Evolutionary conservation across 2,888 invertebrate species (phyloP), one percentile per base, ranked within the genome.

Genomic region (Blastobasis lacticolella): DNA sequence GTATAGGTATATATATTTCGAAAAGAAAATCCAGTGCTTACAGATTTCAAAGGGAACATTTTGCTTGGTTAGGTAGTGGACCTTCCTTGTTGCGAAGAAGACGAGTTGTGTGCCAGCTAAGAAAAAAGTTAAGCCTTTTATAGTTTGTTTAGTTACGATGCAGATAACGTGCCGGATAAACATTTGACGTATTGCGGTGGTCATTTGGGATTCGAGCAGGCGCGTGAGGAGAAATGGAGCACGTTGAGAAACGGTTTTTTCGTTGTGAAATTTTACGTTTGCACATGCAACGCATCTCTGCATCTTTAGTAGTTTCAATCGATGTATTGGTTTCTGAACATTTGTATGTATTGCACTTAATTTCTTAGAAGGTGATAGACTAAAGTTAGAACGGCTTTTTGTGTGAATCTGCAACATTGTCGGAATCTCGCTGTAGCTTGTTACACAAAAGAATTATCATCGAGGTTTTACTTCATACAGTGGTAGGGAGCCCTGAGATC

Each of bases 21-120:
- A 23, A 3, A 23, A 23, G 23, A 23, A 23, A 23, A 40, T 9
- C 9, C 9, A 4, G 10, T 42, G 63, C 87, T 83, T 72, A 88
- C 88, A 86, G 83, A 83, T 86, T 86, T 85, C 57, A 85, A 78
- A 73, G 85, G 80, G 72, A 81, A 81, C 88, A 88, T 88, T 68
- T 83, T 86, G 83, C 77, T 75, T 82, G 67, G 50, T 72, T 72
- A 73, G 66, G 55, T 64, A 68, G 67, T 64, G 63, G 75, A 85
- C 86, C 87, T 88, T 87, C 84, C 84, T 81, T 72, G 65, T 63
- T 63, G 75, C 75, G 77, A 78, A 81, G 77, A 81, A 75, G 76
- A 82, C 78, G 74, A 75, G 67, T 63, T 75, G 75, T 88, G 87
- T 85, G 78, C 59, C 67, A 68, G 61, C 57, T 57, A 62, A 67